Base-by-base conservation (phyloP, 1,140 invertebrate genomes). In the Zaprionus africanus region DNA sequence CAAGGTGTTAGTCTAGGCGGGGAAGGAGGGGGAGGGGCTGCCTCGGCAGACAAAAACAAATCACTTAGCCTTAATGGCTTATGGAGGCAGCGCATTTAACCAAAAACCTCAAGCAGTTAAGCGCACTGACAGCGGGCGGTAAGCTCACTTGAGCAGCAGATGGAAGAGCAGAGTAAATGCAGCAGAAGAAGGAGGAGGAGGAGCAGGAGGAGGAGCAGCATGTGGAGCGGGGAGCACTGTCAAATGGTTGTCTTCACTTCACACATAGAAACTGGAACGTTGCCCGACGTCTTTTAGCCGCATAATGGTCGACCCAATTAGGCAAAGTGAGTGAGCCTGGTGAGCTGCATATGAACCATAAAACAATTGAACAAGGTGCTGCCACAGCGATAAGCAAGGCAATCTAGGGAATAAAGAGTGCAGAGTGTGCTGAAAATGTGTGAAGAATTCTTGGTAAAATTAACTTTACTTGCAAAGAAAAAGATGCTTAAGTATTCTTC, bases 11-110 rank as follows among this genome's bases (percentile, higher is more conserved):
- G 67, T 61, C 71, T 61, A 17, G 12, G 38, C 4, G 22, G 22
- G 4, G 28, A 7, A 31, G 6, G 31, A 34, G 9, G 31, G 9
- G 31, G 9, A 58, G 36, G 57, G 57, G 1, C 22, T 69, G 58
- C 28, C 51, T 53, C 7, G 36, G 19, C 71, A 78, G 79, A 90
- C 82, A 90, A 90, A 80, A 90, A 85, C 85, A 90, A 90, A 85
- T 90, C 85, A 90, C 85, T 90, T 90, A 90, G 85, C 85, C 85
- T 78, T 90, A 90, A 90, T 90, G 86, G 85, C 85, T 88, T 84
- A 77, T 85, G 85, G 51, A 60, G 81, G 76, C 66, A 74, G 73
- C 78, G 85, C 85, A 90, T 90, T 90, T 90, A 90, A 90, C 85
- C 85, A 90, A 81, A 88, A 90, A 88, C 81, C 85, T 82, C 86